Evolutionary conservation across 2,888 invertebrate species (phyloP), one percentile per base, ranked within the genome.

Genomic region (Himalopsyche kuldschensis): DNA sequence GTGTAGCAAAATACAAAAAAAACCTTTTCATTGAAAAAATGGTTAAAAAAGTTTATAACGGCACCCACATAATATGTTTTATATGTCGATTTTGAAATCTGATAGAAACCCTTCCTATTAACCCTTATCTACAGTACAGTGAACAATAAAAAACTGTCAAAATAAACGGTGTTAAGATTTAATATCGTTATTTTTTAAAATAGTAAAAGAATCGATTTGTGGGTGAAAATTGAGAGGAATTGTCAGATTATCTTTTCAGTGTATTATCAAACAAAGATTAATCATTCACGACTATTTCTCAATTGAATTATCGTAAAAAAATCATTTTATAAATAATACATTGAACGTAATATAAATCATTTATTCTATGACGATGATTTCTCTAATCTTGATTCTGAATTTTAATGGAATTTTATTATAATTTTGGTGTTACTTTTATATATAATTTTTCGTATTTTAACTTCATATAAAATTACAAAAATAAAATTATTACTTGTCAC

Each of bases 91-190:
- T 83, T 76, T 55, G 77, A 80, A 77, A 83, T 83, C 83, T 80
- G 83, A 83, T 83, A 80, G 35, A 77, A 69, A 80, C 77, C 63
- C 76, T 83, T 80, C 78, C 35, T 78, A 79, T 80, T 79, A 83
- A 80, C 80, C 83, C 79, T 83, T 55, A 55, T 77, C 80, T 80
- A 76, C 32, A 77, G 80, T 80, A 79, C 79, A 32, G 35, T 47
- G 78, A 55, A 83, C 83, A 83, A 83, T 80, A 78, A 63, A 76
- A 80, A 80, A 83, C 83, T 83, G 83, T 83, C 83, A 83, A 77
- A 83, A 83, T 83, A 83, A 80, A 78, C 79, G 41, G 78, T 35
- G 83, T 35, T 83, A 80, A 83, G 69, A 47, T 69, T 63, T 80
- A 83, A 78, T 83, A 83, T 80, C 80, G 75, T 78, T 48, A 80